Conservation (phyloP, 2,797 vertebrate species). For the Picus viridis region DNA sequence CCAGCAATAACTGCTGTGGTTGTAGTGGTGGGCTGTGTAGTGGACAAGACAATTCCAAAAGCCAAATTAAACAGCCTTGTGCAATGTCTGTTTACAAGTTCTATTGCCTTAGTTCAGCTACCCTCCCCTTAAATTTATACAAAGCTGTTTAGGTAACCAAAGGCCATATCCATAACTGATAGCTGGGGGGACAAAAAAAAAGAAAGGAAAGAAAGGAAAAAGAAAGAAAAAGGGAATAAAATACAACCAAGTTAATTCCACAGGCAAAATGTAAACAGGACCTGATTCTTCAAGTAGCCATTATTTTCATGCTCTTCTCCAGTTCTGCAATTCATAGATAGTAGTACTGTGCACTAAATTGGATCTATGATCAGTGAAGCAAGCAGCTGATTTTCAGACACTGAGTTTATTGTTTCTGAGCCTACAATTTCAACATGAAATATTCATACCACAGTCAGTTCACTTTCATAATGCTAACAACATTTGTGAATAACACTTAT, state of each 20-base stretch:
- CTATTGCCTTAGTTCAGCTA: constrained; percentile 4
- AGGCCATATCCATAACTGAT: background rate
- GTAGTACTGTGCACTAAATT: constrained; percentile 8
- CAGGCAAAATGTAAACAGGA: background rate
- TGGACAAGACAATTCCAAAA: background rate
- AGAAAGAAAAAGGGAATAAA: background rate
- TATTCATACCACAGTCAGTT: constrained; percentile 16
- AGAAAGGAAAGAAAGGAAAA: too few relatives aligned
- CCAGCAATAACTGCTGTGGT: background rate
- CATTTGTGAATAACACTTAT: constrained; percentile 28
- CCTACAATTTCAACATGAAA: constrained; percentile 19
- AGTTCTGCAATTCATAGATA: background rate
- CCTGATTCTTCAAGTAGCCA: background rate
- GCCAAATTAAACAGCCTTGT: background rate
- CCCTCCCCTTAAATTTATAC: background rate
- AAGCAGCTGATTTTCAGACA: constrained; percentile 29
- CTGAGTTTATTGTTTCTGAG: constrained; percentile 28
- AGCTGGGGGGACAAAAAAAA: background rate
- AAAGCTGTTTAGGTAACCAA: background rate
- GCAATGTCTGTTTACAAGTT: background rate
- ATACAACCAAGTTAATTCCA: background rate
- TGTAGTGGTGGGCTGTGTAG: rapidly evolving
- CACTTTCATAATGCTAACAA: constrained; percentile 43
- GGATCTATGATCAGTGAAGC: constrained; percentile 5
- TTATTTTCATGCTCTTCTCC: background rate